These are phyloP conservation scores for Thera britannica DNA, from an alignment of 2,888 invertebrate species.

Conservation along the genomic window DNA sequence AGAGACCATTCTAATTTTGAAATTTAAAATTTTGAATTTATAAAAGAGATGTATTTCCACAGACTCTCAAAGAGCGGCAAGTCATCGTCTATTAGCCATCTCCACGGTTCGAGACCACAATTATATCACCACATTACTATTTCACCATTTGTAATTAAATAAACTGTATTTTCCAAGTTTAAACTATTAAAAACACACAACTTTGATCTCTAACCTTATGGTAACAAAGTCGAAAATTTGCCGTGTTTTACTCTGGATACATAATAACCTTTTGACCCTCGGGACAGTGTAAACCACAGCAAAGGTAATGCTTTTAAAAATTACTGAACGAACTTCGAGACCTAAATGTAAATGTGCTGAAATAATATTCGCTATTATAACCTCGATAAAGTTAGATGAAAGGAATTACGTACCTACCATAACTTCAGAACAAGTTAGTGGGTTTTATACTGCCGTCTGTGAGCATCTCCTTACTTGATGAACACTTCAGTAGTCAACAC, in stretches of 20 bases:
- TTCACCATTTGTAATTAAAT: constrained; percentile 3
- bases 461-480: background rate
- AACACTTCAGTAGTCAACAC: background rate
- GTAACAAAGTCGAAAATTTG: constrained; percentile 4
- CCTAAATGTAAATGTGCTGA: constrained; percentile 9
- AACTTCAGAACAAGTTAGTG: background rate
- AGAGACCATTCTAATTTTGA: no score
- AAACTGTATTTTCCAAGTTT: constrained; percentile 4
- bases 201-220: background rate
- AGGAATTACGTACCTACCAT: background rate
- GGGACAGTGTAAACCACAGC: constrained; percentile 20
- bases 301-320: constrained; percentile 29
- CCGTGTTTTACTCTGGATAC: constrained; percentile 3
- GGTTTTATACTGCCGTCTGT: background rate
- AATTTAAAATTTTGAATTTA: no score
- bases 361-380: background rate
- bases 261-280: constrained; percentile 11
- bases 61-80: no score
- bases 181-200: background rate
- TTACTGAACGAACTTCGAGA: constrained; percentile 11
- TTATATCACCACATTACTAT: constrained; percentile 8
- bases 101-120: constrained; percentile 9
- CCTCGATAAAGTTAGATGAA: background rate
- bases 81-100: background rate
- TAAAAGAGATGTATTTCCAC: no score